A percentile compares a stretch with the other conserved stretches of the same genome.
Evolutionary conservation across 2,113 vertebrate genomes (phyloP).

Genomic region (Echinops telfairi): DNA sequence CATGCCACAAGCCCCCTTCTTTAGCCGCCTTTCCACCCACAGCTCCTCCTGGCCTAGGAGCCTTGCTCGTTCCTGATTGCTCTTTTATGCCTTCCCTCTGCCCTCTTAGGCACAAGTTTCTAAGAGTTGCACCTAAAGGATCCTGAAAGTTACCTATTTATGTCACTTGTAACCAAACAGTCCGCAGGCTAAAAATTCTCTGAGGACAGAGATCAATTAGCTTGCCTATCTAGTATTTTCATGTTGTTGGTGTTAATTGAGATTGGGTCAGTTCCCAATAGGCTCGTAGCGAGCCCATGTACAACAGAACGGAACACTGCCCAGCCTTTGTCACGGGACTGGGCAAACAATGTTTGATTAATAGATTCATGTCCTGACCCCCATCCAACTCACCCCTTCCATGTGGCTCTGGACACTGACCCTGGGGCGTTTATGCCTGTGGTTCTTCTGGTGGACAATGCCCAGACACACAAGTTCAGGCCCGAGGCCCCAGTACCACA

Average conservation of each 20-base stretch:
- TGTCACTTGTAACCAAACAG: conserved; percentile 9
- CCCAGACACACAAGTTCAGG: too few relatives aligned
- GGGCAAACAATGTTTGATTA: neutral
- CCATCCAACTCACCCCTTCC: neutral
- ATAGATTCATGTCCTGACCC: rapidly evolving
- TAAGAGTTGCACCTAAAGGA: neutral
- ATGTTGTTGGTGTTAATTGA: neutral
- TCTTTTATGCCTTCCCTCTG: rapidly evolving
- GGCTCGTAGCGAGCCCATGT: too few relatives aligned
- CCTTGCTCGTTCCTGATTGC: rapidly evolving
- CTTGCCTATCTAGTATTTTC: neutral
- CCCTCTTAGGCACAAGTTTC: neutral
- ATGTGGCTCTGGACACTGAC: neutral
- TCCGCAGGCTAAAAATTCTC: conserved; percentile 12
- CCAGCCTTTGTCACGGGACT: too few relatives aligned
- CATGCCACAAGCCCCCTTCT: too few relatives aligned
- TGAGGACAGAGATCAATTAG: neutral
- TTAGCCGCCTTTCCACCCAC: neutral
- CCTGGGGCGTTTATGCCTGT: neutral
- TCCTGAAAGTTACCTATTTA: neutral
- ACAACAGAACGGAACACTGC: too few relatives aligned
- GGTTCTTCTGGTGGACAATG: neutral
- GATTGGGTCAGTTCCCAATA: too few relatives aligned
- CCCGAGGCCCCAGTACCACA: neutral
- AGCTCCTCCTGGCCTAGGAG: neutral